A percentile compares a stretch with the other conserved stretches of the same genome.
Evolutionary conservation across 2,113 vertebrate species (phyloP).

Genomic region (Callocephalon fimbriatum): DNA sequence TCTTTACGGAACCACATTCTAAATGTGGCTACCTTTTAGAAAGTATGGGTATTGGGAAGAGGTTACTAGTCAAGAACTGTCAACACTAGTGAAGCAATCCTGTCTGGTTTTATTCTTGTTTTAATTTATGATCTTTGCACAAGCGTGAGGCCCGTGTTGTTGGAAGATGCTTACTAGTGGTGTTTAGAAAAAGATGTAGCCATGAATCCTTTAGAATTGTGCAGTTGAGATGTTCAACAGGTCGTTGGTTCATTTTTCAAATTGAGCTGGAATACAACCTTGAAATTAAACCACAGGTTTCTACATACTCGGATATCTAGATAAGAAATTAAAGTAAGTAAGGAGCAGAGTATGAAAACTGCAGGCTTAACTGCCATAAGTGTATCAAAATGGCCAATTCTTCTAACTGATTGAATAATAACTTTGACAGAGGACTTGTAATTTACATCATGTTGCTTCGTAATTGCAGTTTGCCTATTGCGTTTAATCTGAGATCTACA

Average conservation of each 20-base stretch:
- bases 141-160: background rate
- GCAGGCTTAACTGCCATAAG: background rate
- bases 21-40: background rate
- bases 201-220: background rate
- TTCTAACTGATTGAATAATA: slow-evolving; percentile 5
- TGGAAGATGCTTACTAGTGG: background rate
- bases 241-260: background rate
- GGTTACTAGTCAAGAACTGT: background rate
- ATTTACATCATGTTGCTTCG: background rate
- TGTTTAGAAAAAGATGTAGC: background rate
- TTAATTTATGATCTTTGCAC: background rate
- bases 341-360: background rate
- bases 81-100: background rate
- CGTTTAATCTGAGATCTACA: background rate
- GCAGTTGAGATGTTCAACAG: background rate
- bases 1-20: background rate
- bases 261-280: background rate
- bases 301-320: background rate
- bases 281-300: background rate
- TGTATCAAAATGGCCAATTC: background rate
- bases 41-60: background rate
- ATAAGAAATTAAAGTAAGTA: background rate
- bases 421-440: background rate
- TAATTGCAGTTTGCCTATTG: background rate
- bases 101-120: background rate